A percentile compares a stretch with the other conserved stretches of the same genome.
phyloP scores from a whole-genome alignment of 1,140 invertebrate species.

The Aphelenchoides avenae region DNA sequence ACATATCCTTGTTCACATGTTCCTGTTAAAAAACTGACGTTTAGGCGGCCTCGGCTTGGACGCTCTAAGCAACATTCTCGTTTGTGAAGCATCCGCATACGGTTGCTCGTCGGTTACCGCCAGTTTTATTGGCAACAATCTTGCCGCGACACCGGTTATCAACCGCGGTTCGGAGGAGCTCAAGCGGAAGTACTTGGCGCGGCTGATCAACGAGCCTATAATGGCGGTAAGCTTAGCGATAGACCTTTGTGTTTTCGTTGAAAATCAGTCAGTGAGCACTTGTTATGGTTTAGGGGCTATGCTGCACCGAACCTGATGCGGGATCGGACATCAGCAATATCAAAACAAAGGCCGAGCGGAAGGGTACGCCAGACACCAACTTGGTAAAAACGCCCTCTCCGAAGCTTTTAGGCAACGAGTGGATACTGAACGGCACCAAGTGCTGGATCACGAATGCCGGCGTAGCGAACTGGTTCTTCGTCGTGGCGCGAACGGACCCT shows the following conservation, averaged over 20 bases:
- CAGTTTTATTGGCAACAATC: conserved; percentile 61
- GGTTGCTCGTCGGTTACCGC: conserved; percentile 8
- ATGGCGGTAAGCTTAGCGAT: conserved; percentile 70
- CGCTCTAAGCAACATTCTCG: conserved; percentile 24
- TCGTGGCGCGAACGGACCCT: conserved; percentile 81
- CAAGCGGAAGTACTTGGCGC: conserved; percentile 84
- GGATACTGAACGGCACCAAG: conserved; percentile 27
- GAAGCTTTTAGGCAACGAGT: conserved; percentile 76
- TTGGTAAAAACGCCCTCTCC: conserved; percentile 92
- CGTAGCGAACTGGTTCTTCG: conserved; percentile 93
- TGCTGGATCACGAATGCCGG: conserved; percentile 79
- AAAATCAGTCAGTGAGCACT: not conserved
- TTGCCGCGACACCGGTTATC: conserved; percentile 83
- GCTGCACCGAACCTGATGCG: conserved; percentile 85
- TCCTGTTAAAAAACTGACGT: conserved; percentile 77
- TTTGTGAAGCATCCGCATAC: conserved; percentile 69
- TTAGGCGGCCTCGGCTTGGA: conserved; percentile 88
- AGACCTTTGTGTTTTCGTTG: no score
- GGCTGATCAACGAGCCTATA: conserved; percentile 76
- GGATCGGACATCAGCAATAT: conserved; percentile 68
- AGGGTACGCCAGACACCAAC: conserved; percentile 72
- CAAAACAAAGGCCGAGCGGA: conserved; percentile 80
- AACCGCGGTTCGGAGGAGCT: conserved; percentile 78
- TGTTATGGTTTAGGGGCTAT: conserved; percentile 67
- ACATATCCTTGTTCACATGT: no score